phyloP scores from a whole-genome alignment of 2,888 invertebrate genomes.

The Megastigmus dorsalis region DNA sequence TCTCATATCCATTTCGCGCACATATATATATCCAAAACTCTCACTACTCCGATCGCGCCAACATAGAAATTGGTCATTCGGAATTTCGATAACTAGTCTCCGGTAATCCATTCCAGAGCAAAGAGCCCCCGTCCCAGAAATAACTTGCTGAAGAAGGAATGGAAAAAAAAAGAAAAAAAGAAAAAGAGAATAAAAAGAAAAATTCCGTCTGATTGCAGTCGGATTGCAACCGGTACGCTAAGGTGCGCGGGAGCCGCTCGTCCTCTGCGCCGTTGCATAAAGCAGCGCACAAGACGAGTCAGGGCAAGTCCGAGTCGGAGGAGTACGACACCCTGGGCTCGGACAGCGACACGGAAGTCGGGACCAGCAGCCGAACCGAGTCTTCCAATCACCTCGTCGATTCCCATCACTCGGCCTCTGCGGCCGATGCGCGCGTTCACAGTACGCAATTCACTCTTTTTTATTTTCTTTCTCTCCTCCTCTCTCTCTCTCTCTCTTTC shows the following conservation, averaged over 20 bases:
- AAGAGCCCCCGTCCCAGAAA: not conserved
- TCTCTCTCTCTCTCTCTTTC: slow-evolving; percentile 17
- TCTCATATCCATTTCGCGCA: too few species aligned
- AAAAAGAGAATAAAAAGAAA: slow-evolving; percentile 46
- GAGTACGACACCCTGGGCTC: slow-evolving; percentile 91
- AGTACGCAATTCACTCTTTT: slow-evolving; percentile 66
- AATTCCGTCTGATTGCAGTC: slow-evolving; percentile 75
- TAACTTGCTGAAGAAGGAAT: not conserved
- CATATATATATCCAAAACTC: too few species aligned
- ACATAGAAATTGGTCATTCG: slow-evolving; percentile 30
- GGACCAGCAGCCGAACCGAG: slow-evolving; percentile 76
- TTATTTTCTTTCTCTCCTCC: slow-evolving; percentile 20
- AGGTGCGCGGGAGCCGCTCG: slow-evolving; percentile 74
- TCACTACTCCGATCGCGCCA: not conserved
- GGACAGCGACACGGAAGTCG: slow-evolving; percentile 86
- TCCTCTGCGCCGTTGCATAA: slow-evolving; percentile 74
- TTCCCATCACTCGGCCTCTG: slow-evolving; percentile 73
- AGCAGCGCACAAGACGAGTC: slow-evolving; percentile 83
- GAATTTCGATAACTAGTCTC: slow-evolving; percentile 27
- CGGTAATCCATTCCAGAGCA: not conserved
- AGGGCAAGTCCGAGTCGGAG: slow-evolving; percentile 96
- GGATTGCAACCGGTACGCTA: slow-evolving; percentile 75
- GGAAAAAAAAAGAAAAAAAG: slow-evolving; percentile 25
- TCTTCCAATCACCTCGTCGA: slow-evolving; percentile 76
- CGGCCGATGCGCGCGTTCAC: slow-evolving; percentile 73